phyloP scores from a whole-genome alignment of 2,113 vertebrate genomes.

The Calidris pygmaea region DNA sequence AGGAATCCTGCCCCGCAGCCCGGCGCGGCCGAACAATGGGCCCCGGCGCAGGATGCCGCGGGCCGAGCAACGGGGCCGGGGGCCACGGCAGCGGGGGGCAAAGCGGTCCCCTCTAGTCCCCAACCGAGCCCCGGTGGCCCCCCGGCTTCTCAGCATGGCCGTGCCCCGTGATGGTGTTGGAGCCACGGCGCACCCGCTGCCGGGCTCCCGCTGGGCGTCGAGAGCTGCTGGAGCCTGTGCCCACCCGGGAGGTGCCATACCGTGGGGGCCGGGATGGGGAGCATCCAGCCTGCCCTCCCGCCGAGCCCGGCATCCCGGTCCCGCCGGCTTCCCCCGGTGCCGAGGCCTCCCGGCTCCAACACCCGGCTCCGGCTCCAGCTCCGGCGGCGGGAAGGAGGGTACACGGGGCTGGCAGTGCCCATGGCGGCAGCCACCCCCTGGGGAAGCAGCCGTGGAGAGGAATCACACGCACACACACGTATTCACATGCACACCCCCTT shows the following conservation, averaged over 20 bases:
- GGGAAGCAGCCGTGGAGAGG: neutral
- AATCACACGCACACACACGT: fast-evolving
- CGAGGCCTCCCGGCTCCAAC: fast-evolving
- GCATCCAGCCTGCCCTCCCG: neutral
- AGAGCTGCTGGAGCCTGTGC: neutral
- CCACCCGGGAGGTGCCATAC: neutral
- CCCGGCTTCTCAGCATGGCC: neutral
- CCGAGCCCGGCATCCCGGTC: neutral
- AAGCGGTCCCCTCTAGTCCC: neutral
- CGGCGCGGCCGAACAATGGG: neutral
- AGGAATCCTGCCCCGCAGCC: slow-evolving; percentile 19
- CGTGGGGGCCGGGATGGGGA: neutral
- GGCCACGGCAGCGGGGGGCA: neutral
- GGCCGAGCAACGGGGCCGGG: neutral
- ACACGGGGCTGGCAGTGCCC: fast-evolving
- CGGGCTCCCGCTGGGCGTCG: neutral
- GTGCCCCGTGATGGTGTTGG: fast-evolving
- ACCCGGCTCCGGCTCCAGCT: neutral
- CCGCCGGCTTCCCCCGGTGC: fast-evolving
- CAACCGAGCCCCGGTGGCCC: neutral
- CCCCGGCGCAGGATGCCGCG: neutral
- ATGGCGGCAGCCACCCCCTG: neutral
- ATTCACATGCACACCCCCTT: neutral
- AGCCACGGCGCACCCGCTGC: fast-evolving
- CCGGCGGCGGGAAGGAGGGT: fast-evolving